Conservation (phyloP, 2,888 invertebrate species). For the Ashinkailepas kermadecensis region DNA sequence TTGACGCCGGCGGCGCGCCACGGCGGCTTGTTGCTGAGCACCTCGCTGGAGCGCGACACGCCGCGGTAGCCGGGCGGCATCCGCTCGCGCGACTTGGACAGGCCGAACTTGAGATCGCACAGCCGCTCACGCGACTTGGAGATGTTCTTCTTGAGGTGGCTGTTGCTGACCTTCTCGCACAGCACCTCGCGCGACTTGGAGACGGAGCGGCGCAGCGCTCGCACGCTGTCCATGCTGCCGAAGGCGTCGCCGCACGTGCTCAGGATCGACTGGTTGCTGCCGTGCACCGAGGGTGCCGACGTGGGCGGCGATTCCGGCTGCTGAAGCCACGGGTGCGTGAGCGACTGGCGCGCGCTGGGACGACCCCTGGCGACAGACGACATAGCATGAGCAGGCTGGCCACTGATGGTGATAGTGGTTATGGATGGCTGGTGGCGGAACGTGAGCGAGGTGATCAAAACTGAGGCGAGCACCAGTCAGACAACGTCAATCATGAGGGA, state of each 20-base stretch:
- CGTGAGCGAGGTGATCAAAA: not conserved
- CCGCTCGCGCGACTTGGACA: conserved; percentile 40
- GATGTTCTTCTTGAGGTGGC: conserved; percentile 37
- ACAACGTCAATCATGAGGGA: no score
- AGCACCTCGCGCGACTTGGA: conserved; percentile 50
- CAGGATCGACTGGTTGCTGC: conserved; percentile 4
- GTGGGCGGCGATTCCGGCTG: conserved; percentile 23
- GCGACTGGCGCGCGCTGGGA: conserved; percentile 52
- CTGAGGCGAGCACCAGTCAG: not conserved
- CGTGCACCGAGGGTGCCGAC: conserved; percentile 16
- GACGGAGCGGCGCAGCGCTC: conserved; percentile 39
- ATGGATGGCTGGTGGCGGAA: not conserved
- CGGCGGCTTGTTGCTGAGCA: not conserved
- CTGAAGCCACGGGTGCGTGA: conserved; percentile 52
- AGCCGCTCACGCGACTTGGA: conserved; percentile 41
- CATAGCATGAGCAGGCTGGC: not conserved
- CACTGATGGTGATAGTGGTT: not conserved
- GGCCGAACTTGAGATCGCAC: conserved; percentile 36
- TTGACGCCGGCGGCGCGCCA: not conserved
- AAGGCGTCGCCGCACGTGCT: conserved; percentile 24
- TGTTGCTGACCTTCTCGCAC: conserved; percentile 44
- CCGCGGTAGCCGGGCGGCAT: conserved; percentile 29
- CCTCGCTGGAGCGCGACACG: conserved; percentile 33
- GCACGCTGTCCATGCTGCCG: conserved; percentile 17
- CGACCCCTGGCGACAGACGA: conserved; percentile 45